Evolutionary conservation across 2,888 invertebrate species (phyloP).

Genomic region (Nipponacmea schrenckii): DNA sequence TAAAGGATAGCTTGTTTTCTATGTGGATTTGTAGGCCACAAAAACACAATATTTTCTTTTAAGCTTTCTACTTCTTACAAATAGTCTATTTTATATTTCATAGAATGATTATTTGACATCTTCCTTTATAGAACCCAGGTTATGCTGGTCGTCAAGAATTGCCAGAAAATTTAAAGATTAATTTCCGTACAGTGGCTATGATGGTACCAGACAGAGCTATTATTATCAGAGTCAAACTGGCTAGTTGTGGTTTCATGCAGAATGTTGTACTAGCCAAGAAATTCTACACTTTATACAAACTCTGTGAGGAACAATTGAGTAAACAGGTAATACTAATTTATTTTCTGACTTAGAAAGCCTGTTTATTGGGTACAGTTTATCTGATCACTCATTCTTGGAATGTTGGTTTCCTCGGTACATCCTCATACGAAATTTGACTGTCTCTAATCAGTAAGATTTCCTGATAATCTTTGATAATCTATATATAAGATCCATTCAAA

Average conservation of each 20-base stretch:
- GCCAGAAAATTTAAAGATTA: slow-evolving; percentile 96
- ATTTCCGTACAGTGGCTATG: slow-evolving; percentile 97
- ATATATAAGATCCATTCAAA: not conserved
- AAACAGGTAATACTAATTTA: slow-evolving; percentile 78
- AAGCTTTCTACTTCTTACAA: not conserved
- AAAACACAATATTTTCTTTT: not conserved
- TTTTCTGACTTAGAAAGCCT: not conserved
- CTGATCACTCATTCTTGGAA: not conserved
- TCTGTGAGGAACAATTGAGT: slow-evolving; percentile 96
- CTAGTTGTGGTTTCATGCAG: slow-evolving; percentile 94
- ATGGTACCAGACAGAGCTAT: slow-evolving; percentile 98
- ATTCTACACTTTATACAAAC: slow-evolving; percentile 94
- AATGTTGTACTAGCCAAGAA: slow-evolving; percentile 94
- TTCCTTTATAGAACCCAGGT: slow-evolving; percentile 84
- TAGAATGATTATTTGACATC: not conserved
- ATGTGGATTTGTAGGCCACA: not conserved
- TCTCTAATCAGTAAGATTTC: too few relatives aligned
- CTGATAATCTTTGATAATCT: not conserved
- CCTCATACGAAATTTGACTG: too few relatives aligned
- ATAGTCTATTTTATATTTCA: too few relatives aligned
- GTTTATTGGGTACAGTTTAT: not conserved
- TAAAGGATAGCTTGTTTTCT: not conserved
- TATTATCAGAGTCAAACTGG: slow-evolving; percentile 94
- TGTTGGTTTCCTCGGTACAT: not conserved
- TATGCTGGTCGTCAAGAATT: slow-evolving; percentile 96